Evolutionary conservation across 2,113 vertebrate genomes (phyloP).

Genomic region (Anolis carolinensis): DNA sequence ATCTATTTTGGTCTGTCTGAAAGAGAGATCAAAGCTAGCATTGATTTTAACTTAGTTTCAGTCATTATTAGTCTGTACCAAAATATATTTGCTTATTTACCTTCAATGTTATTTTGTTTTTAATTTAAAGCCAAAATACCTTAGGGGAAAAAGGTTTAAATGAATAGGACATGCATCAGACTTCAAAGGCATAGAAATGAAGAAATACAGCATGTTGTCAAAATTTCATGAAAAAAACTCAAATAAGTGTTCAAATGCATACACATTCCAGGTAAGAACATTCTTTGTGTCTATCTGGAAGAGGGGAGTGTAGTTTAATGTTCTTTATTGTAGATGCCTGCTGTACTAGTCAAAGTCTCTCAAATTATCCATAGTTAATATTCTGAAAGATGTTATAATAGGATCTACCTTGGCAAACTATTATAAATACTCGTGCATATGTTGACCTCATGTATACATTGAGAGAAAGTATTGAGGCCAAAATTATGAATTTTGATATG

Average conservation of each 20-base stretch:
- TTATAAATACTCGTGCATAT: no score
- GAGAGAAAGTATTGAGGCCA: no score
- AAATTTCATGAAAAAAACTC: neutral
- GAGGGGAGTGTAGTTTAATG: no score
- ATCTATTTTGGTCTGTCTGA: neutral
- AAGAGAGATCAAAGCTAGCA: slow-evolving; percentile 16
- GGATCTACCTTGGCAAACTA: neutral
- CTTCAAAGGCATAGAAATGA: slow-evolving; percentile 8
- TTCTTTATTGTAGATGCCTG: neutral
- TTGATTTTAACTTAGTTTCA: neutral
- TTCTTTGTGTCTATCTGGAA: no score
- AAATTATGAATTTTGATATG: no score
- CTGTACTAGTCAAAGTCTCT: neutral
- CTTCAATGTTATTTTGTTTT: slow-evolving; percentile 13
- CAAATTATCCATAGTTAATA: neutral
- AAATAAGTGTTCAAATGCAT: neutral
- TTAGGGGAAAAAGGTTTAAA: slow-evolving; percentile 42
- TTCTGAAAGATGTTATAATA: neutral
- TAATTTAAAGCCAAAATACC: slow-evolving; percentile 37
- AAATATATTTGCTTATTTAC: neutral
- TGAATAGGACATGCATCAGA: slow-evolving; percentile 14
- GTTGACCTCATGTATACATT: no score
- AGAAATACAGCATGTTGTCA: no score
- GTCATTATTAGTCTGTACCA: neutral
- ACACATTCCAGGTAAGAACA: no score